Conservation (phyloP, 2,113 vertebrate genomes). For the Ancistrus triradiatus region DNA sequence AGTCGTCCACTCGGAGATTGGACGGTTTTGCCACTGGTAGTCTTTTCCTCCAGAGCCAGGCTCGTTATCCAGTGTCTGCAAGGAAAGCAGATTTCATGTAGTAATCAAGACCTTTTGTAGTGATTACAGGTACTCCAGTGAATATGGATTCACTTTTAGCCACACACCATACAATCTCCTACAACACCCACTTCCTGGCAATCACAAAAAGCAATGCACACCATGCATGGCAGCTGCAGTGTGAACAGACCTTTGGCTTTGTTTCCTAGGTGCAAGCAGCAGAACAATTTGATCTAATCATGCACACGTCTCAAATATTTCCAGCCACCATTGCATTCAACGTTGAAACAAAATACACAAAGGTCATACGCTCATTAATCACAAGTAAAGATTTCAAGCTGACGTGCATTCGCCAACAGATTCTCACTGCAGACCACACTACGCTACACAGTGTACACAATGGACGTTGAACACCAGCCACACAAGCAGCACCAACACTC, state of each 20-base stretch:
- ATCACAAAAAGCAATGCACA: no score
- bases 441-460: neutral
- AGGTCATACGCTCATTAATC: neutral
- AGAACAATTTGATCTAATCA: neutral
- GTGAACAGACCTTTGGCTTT: neutral
- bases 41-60: constrained; percentile 71
- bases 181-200: constrained; percentile 2
- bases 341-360: neutral
- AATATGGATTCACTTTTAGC: neutral
- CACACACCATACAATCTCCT: neutral
- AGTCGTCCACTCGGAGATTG: constrained; percentile 80
- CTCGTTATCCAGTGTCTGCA: constrained; percentile 80
- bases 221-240: neutral
- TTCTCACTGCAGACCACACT: neutral
- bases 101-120: no score
- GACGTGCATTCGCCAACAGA: neutral
- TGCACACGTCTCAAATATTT: neutral
- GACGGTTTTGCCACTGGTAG: constrained; percentile 83
- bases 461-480: neutral
- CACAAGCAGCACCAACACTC: neutral
- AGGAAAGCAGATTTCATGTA: constrained; percentile 5
- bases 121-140: no score
- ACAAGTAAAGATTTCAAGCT: no score
- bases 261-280: neutral
- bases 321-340: constrained; percentile 9